Evolutionary conservation across 2,888 invertebrate genomes (phyloP).

Genomic region (Chrysotoxum bicinctum): DNA sequence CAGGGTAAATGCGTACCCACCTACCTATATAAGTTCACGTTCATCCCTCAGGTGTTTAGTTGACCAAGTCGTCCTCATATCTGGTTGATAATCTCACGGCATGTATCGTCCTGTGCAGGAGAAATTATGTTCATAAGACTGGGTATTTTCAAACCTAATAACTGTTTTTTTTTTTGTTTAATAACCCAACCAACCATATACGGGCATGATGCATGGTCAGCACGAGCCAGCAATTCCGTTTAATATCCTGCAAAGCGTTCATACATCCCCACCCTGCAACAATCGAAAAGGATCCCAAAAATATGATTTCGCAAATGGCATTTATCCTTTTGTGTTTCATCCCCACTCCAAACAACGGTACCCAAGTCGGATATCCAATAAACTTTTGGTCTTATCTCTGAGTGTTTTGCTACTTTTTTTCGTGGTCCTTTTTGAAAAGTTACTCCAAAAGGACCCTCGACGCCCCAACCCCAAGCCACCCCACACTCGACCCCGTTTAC

Average conservation of each 20-base stretch:
- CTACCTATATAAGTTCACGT: background rate
- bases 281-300: constrained; percentile 68
- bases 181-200: constrained; percentile 5
- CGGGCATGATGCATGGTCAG: constrained; percentile 71
- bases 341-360: constrained; percentile 36
- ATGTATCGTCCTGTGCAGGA: constrained; percentile 13
- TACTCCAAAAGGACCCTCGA: background rate
- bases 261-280: constrained; percentile 33
- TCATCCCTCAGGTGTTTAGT: constrained; percentile 43
- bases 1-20: constrained; percentile 2
- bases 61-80: constrained; percentile 38
- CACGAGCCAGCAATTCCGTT: constrained; percentile 68
- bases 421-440: constrained; percentile 18
- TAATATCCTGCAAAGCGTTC: constrained; percentile 73
- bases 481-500: constrained; percentile 33
- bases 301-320: constrained; percentile 72
- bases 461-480: background rate
- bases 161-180: constrained; percentile 53
- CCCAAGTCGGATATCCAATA: constrained; percentile 62
- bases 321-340: constrained; percentile 56
- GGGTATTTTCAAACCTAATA: constrained; percentile 40
- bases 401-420: constrained; percentile 40
- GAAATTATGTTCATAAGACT: constrained; percentile 51
- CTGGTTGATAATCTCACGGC: constrained; percentile 19
- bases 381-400: constrained; percentile 68